These are phyloP conservation scores for Holacanthella duospinosa DNA, from an alignment of 2,888 invertebrate species.

Conservation along the genomic window DNA sequence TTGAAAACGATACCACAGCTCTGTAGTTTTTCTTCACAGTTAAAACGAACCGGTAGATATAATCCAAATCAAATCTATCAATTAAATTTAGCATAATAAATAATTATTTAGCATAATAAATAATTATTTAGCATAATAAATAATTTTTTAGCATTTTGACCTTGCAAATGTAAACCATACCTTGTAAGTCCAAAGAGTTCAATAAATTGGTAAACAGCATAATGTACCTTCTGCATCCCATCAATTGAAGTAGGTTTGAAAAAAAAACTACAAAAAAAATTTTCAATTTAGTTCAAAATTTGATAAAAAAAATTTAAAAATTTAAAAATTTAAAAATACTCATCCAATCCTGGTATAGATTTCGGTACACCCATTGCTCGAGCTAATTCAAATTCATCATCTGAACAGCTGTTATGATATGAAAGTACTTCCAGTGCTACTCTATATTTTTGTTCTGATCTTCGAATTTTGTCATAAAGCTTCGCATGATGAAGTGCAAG, in stretches of 20 bases:
- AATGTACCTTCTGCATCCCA: conserved; percentile 60
- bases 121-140: background rate
- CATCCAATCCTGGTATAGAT: conserved; percentile 33
- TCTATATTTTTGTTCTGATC: conserved; percentile 70
- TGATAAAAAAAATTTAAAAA: background rate
- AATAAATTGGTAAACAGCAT: conserved; percentile 64
- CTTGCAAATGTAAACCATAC: background rate
- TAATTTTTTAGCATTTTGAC: background rate
- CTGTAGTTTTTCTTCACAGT: conserved; percentile 78
- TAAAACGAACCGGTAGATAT: conserved; percentile 59
- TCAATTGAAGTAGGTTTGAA: conserved; percentile 62
- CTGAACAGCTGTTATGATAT: conserved; percentile 61
- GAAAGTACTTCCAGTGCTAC: conserved; percentile 66
- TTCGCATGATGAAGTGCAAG: conserved; percentile 70
- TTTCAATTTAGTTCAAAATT: conserved; percentile 17
- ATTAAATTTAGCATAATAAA: background rate
- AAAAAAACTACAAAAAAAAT: conserved; percentile 47
- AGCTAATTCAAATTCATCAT: conserved; percentile 52
- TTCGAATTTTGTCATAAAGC: conserved; percentile 67
- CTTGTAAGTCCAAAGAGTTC: conserved; percentile 54
- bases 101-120: background rate
- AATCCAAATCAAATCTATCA: conserved; percentile 54
- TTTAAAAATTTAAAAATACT: conserved; percentile 33
- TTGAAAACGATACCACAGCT: background rate
- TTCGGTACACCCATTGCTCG: conserved; percentile 25